A percentile compares a stretch with the other conserved stretches of the same genome.
Conservation (phyloP, 2,113 vertebrate species). For the Leptobrachium leishanense region DNA sequence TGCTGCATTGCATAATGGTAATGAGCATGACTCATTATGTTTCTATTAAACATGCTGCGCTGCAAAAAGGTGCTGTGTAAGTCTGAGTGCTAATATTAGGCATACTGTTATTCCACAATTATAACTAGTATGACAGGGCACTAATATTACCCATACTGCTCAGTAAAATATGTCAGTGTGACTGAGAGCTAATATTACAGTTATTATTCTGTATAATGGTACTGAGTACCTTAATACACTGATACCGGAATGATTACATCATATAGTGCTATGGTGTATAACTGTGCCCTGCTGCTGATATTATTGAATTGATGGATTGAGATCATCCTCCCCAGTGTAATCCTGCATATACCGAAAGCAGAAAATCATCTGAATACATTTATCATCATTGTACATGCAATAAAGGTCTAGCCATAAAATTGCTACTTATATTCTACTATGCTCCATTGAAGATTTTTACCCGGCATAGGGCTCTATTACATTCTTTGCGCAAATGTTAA, state of each 20-base stretch:
- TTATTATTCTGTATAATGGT: conserved; percentile 10
- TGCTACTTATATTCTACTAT: not conserved
- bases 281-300: not conserved
- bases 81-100: not conserved
- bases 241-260: not conserved
- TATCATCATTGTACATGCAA: not conserved
- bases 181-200: too few species aligned
- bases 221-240: not conserved
- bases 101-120: not conserved
- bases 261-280: not conserved
- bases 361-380: not conserved
- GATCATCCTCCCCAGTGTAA: not conserved
- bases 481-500: too few species aligned
- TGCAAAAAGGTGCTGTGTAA: not conserved
- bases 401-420: too few species aligned
- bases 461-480: too few species aligned
- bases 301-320: too few species aligned
- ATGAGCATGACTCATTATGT: not conserved
- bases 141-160: not conserved
- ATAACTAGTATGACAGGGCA: not conserved
- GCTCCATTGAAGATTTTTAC: too few species aligned
- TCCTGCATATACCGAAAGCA: not conserved
- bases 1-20: not conserved
- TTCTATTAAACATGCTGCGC: not conserved
- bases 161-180: too few species aligned